Percentiles rank a stretch among this genome's conserved stretches.
Evolutionary conservation across 2,888 invertebrate species (phyloP).

Genomic region (Megastigmus dorsalis): DNA sequence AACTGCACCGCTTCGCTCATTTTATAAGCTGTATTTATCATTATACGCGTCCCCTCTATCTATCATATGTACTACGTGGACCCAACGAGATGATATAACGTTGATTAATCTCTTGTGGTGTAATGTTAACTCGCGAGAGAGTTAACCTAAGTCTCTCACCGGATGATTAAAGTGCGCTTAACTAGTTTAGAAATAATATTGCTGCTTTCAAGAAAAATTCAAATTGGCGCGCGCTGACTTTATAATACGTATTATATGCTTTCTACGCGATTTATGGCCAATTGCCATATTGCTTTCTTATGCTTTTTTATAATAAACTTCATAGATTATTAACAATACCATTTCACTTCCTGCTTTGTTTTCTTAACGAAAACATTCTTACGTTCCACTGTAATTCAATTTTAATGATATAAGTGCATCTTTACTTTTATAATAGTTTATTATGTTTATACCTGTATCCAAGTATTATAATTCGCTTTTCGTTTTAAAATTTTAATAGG

Average conservation of each 20-base stretch:
- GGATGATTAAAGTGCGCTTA: constrained; percentile 14
- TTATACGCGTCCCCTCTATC: not conserved
- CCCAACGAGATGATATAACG: constrained; percentile 19
- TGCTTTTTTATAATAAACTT: too few species aligned
- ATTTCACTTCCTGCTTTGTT: too few species aligned
- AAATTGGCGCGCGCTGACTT: constrained; percentile 3
- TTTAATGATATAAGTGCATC: too few species aligned
- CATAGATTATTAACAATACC: too few species aligned
- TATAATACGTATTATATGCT: not conserved
- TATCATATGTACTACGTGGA: constrained; percentile 7
- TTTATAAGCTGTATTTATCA: constrained; percentile 19
- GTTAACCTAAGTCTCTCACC: not conserved
- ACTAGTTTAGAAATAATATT: not conserved
- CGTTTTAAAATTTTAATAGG: too few species aligned
- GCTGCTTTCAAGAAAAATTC: constrained; percentile 2
- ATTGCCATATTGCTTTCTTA: too few species aligned
- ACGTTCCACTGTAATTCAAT: too few species aligned
- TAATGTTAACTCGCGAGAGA: not conserved
- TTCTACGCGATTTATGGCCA: constrained; percentile 12
- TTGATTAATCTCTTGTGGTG: constrained; percentile 2
- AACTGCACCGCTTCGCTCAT: not conserved
- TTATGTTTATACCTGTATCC: too few species aligned
- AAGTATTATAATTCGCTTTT: too few species aligned
- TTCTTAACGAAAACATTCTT: too few species aligned
- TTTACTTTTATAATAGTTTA: too few species aligned